Percentiles rank a stretch among this genome's conserved stretches.
phyloP scores from a whole-genome alignment of 2,113 vertebrate species.

The Pelodiscus sinensis region DNA sequence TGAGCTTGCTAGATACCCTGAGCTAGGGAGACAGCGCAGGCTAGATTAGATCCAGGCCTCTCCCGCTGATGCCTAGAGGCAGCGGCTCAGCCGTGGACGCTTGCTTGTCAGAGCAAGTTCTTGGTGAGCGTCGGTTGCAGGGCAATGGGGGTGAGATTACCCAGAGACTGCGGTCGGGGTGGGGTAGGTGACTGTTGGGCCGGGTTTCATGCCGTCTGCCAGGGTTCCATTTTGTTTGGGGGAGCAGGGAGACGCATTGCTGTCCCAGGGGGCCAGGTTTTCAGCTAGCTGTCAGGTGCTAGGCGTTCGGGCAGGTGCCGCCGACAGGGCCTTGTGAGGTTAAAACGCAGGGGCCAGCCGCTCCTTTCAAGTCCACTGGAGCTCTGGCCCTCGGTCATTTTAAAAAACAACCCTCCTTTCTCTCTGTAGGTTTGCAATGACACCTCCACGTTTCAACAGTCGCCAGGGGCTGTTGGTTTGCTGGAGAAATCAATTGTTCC shows the following conservation, averaged over 20 bases:
- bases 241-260: not conserved
- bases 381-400: not conserved
- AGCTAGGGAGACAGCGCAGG: not conserved
- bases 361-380: accelerated
- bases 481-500: slow-evolving; percentile 17
- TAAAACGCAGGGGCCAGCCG: accelerated
- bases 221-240: not conserved
- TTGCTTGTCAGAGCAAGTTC: not conserved
- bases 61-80: not conserved
- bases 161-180: not conserved
- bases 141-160: accelerated
- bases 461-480: not conserved
- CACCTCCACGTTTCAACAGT: slow-evolving; percentile 26
- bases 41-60: not conserved
- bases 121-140: not conserved
- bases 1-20: not conserved
- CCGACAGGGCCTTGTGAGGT: not conserved
- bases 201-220: not conserved
- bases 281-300: not conserved
- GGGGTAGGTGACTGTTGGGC: accelerated
- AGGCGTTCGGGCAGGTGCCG: not conserved
- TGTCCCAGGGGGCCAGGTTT: not conserved
- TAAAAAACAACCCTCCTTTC: slow-evolving; percentile 4
- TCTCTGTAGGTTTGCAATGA: slow-evolving; percentile 46
- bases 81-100: not conserved